Conservation (phyloP, 2,113 vertebrate genomes). For the Tylochromis polylepis region DNA sequence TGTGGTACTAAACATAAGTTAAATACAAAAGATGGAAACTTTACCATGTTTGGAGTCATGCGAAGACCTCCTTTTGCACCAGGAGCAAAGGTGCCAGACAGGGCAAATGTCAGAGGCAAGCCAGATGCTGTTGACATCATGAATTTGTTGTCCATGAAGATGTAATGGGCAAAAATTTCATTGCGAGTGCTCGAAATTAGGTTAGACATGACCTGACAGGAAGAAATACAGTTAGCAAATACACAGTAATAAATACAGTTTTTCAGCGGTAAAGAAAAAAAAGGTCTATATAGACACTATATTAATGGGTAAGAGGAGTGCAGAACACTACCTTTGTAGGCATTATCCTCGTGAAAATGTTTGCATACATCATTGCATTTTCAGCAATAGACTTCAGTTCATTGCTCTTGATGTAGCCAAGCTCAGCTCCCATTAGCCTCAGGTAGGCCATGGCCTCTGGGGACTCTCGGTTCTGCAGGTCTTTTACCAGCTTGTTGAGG, state of each 20-base stretch:
- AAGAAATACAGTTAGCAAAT: background rate
- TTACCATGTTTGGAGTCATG: slow-evolving; percentile 72
- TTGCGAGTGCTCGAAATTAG: slow-evolving; percentile 68
- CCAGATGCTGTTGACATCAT: slow-evolving; percentile 83
- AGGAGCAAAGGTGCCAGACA: slow-evolving; percentile 80
- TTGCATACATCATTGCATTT: slow-evolving; percentile 32
- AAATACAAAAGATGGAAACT: background rate
- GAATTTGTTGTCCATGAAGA: slow-evolving; percentile 92
- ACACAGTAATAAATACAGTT: background rate
- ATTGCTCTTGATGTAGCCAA: slow-evolving; percentile 82
- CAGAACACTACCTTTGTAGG: slow-evolving; percentile 37
- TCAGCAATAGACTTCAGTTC: slow-evolving; percentile 73
- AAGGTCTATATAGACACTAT: background rate
- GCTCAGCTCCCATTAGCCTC: slow-evolving; percentile 81
- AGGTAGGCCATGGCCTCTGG: slow-evolving; percentile 88
- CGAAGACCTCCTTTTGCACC: slow-evolving; percentile 76
- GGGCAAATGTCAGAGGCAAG: slow-evolving; percentile 80
- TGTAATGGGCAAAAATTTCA: slow-evolving; percentile 86
- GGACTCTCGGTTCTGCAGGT: slow-evolving; percentile 72
- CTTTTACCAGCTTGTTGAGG: slow-evolving; percentile 81
- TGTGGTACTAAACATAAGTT: background rate
- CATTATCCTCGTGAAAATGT: slow-evolving; percentile 5
- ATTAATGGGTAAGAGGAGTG: background rate
- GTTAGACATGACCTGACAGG: slow-evolving; percentile 42
- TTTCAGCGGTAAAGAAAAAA: background rate